Evolutionary conservation across 2,797 vertebrate species (phyloP), one percentile per base, ranked within the genome.

Genomic region (Gallirallus australis): DNA sequence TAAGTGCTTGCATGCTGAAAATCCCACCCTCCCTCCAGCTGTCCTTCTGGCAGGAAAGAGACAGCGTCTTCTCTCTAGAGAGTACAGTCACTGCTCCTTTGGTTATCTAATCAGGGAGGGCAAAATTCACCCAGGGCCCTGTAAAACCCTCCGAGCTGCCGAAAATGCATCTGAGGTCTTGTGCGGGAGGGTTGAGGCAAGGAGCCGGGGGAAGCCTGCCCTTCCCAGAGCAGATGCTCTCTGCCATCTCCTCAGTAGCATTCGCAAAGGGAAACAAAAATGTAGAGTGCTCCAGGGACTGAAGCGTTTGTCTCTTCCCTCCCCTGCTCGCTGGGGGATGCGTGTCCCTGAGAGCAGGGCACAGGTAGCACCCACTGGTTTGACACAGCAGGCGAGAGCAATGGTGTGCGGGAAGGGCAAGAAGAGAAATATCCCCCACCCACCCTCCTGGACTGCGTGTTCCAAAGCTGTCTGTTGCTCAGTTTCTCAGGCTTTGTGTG

Each of bases 1-100:
- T 96, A 97, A 96, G 95, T 93, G 95, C 95, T 97, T 78, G 96
- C 81, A 85, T 78, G 94, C 96, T 96, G 91, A 97, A 96, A 96
- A 97, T 96, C 91, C 94, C 94, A 96, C 91, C 94, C 91, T 94
- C 93, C 93, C 90, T 95, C 95, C 96, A 96, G 95, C 96, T 96
- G 95, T 96, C 97, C 96, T 94, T 92, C 94, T 96, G 95, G 96
- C 95, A 97, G 95, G 63, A 27, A 94, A 92, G 85, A 96, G 91
- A 69, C 96, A 93, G 95, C 91, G 47, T 95, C 94, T 95, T 30
- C 95, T 89, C 96, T 80, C 93, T 2, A 21, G 95, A 94, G 96
- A 96, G 90, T 70, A 69, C 88, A 95, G 96, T 89, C 94, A 93
- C 95, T 94, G 95, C 96, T 97, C 96, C 96, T 97, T 97, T 96